A percentile compares a stretch with the other conserved stretches of the same genome.
phyloP scores from a whole-genome alignment of 2,113 vertebrate genomes.

The Oceanites oceanicus region DNA sequence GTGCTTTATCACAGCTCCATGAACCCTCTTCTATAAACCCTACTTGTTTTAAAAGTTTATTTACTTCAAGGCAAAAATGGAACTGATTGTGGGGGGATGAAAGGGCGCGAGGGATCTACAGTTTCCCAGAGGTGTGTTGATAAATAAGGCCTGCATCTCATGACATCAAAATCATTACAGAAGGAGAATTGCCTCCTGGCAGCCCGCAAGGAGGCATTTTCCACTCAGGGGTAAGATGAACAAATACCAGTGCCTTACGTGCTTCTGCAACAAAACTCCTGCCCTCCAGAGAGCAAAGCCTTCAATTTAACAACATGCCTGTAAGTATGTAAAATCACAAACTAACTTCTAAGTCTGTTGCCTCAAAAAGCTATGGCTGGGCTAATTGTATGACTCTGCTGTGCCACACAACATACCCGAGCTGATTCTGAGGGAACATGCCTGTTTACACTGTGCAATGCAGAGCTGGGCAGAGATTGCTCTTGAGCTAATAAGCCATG shows the following conservation, averaged over 20 bases:
- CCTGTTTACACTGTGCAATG: neutral
- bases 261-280: neutral
- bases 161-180: neutral
- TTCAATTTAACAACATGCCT: neutral
- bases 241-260: neutral
- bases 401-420: neutral
- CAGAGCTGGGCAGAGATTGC: neutral
- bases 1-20: constrained; percentile 56
- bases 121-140: neutral
- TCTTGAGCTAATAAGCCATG: neutral
- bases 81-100: neutral
- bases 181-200: neutral
- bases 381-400: neutral
- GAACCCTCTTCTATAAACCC: constrained; percentile 47
- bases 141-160: neutral
- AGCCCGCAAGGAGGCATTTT: neutral
- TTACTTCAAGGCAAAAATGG: constrained; percentile 20
- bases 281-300: neutral
- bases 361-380: neutral
- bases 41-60: constrained; percentile 23
- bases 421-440: neutral
- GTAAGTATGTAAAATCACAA: neutral
- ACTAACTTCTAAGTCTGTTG: neutral
- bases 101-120: neutral
- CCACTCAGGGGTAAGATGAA: neutral